phyloP scores from a whole-genome alignment of 2,888 invertebrate species.

The Sesamia inferens region DNA sequence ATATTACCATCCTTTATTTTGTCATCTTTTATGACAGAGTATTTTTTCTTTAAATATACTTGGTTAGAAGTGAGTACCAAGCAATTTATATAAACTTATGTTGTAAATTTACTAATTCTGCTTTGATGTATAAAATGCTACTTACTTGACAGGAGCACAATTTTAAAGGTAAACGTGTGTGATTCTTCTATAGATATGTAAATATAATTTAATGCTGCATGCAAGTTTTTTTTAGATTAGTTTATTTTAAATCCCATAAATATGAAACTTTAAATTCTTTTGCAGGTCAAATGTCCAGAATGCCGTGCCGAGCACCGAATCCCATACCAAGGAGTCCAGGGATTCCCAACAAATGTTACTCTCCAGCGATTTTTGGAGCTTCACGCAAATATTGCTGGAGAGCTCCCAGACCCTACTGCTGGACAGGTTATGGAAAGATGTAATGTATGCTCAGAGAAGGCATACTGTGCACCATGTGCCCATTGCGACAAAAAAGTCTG shows the following conservation, averaged over 20 bases:
- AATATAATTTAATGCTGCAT: constrained; percentile 36
- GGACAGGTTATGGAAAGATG: constrained; percentile 98
- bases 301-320: constrained; percentile 99
- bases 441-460: constrained; percentile 97
- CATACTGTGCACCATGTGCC: constrained; percentile 96
- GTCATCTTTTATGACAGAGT: too few species aligned
- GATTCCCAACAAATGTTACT: constrained; percentile 98
- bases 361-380: constrained; percentile 98
- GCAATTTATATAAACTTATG: constrained; percentile 5
- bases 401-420: constrained; percentile 96
- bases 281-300: constrained; percentile 98
- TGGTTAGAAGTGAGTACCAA: not conserved
- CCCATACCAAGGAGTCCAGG: constrained; percentile 98
- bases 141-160: not conserved
- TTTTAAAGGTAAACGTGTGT: constrained; percentile 32
- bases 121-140: constrained; percentile 38
- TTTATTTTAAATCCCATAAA: not conserved
- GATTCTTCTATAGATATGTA: constrained; percentile 23
- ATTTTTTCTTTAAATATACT: not conserved
- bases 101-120: constrained; percentile 27
- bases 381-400: constrained; percentile 97
- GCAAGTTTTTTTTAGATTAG: constrained; percentile 6
- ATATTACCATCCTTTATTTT: not conserved
- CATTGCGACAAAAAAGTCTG: constrained; percentile 99
- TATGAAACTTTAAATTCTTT: constrained; percentile 49